A percentile compares a stretch with the other conserved stretches of the same genome.
phyloP scores from a whole-genome alignment of 2,797 vertebrate genomes.

The Fundulus diaphanus region DNA sequence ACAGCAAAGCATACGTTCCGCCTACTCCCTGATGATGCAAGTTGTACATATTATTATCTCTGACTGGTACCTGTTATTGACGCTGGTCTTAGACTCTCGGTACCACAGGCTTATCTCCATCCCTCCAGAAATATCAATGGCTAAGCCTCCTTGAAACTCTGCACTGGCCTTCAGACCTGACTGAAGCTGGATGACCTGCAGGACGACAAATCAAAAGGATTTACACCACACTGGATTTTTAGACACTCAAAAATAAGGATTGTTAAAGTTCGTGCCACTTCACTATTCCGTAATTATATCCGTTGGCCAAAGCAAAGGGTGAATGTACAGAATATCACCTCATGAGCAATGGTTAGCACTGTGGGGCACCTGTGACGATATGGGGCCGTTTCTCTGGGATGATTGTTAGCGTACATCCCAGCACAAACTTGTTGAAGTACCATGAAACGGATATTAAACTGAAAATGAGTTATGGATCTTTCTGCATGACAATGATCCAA shows the following conservation, averaged over 20 bases:
- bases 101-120: constrained; percentile 99
- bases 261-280: neutral
- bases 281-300: neutral
- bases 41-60: neutral
- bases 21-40: neutral
- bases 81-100: constrained; percentile 95
- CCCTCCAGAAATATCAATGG: constrained; percentile 96
- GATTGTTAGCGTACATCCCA: no score
- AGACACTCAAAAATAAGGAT: neutral
- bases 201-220: constrained; percentile 4
- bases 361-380: neutral
- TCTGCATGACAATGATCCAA: neutral
- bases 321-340: no score
- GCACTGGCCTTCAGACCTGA: constrained; percentile 87
- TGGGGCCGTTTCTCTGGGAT: no score
- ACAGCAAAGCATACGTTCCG: constrained; percentile 7
- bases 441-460: no score
- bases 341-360: neutral
- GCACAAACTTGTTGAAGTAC: no score
- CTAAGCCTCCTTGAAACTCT: constrained; percentile 91
- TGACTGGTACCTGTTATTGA: constrained; percentile 89
- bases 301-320: no score
- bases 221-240: neutral
- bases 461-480: no score
- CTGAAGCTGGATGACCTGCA: constrained; percentile 91